phyloP scores from a whole-genome alignment of 2,888 invertebrate genomes.

The Parnassius mnemosyne region DNA sequence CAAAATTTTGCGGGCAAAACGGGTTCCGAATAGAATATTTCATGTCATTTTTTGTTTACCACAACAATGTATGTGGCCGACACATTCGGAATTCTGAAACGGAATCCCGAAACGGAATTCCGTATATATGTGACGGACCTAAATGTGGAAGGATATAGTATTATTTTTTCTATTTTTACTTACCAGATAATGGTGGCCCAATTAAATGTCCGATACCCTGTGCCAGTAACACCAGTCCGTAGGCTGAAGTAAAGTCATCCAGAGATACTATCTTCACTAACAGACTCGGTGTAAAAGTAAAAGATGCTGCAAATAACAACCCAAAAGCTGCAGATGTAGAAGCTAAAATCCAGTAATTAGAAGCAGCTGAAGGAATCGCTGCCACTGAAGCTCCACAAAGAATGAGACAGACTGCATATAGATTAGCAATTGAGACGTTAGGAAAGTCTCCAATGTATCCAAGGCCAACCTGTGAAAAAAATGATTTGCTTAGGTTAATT shows the following conservation, averaged over 20 bases:
- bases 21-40: no score
- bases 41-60: no score
- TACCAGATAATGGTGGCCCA: constrained; percentile 95
- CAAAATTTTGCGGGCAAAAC: no score
- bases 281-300: constrained; percentile 94
- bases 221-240: constrained; percentile 92
- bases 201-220: constrained; percentile 96
- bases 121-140: no score
- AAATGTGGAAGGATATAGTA: neutral
- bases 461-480: constrained; percentile 82
- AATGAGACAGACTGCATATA: constrained; percentile 90
- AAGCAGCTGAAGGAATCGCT: constrained; percentile 79
- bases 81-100: no score
- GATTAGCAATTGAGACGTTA: constrained; percentile 89
- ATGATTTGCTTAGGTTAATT: neutral
- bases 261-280: constrained; percentile 93
- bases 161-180: constrained; percentile 19
- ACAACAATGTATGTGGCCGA: no score
- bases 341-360: constrained; percentile 73
- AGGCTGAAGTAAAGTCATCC: constrained; percentile 95
- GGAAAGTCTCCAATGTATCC: constrained; percentile 95
- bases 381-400: constrained; percentile 83
- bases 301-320: constrained; percentile 94
- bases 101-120: no score
- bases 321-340: constrained; percentile 86